Percentiles rank a stretch among this genome's conserved stretches.
Evolutionary conservation across 2,888 invertebrate genomes (phyloP).

Genomic region (Hydraecia micacea): DNA sequence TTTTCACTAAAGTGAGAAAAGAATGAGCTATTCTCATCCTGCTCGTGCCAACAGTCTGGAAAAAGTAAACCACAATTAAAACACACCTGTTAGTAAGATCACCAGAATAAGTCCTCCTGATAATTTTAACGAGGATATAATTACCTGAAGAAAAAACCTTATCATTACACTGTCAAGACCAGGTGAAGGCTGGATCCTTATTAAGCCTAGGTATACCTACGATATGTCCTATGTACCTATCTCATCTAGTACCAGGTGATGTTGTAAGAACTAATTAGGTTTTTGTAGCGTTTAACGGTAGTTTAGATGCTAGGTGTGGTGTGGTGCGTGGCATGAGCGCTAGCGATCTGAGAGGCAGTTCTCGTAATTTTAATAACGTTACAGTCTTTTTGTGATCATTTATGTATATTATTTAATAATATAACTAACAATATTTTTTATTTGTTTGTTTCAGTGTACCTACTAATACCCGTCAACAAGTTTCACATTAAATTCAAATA

Average conservation of each 20-base stretch:
- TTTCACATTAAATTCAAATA: too few species aligned
- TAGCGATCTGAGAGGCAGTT: conserved; percentile 7
- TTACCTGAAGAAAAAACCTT: not conserved
- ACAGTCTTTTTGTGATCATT: too few species aligned
- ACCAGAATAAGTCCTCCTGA: not conserved
- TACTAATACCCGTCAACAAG: too few species aligned
- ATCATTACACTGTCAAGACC: conserved; percentile 9
- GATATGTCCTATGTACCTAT: conserved; percentile 14
- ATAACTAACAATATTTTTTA: too few species aligned
- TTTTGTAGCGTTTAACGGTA: conserved; percentile 62
- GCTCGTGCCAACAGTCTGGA: conserved; percentile 1
- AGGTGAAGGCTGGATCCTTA: conserved; percentile 20
- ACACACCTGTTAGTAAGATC: conserved; percentile 22
- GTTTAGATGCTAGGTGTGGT: conserved; percentile 25
- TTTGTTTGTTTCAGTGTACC: too few species aligned
- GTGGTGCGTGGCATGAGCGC: conserved; percentile 10
- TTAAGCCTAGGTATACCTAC: conserved; percentile 17
- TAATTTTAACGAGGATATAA: conserved; percentile 2
- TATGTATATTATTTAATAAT: too few species aligned
- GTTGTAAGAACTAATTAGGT: conserved; percentile 63
- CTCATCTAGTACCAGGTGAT: conserved; percentile 58
- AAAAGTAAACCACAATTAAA: not conserved
- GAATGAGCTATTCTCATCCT: not conserved
- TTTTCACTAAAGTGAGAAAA: too few species aligned
- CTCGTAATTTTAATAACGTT: too few species aligned